These are phyloP conservation scores for Cistogaster globosa DNA, from an alignment of 2,888 invertebrate genomes.

Conservation along the genomic window DNA sequence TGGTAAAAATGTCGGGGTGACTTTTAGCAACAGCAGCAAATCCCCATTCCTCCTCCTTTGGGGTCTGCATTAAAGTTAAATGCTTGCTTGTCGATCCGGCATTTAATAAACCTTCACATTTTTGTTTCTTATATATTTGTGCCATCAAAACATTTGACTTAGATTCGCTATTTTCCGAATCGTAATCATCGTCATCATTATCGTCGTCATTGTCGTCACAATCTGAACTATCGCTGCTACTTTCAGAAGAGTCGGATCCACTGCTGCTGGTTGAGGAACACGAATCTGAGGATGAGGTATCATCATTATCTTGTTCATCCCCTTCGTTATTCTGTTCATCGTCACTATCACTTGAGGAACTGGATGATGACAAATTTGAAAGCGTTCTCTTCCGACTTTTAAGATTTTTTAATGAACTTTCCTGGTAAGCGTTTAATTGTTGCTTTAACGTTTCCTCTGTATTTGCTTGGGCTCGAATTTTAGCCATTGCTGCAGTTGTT, in stretches of 20 bases:
- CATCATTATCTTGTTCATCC: slow-evolving; percentile 79
- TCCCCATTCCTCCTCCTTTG: slow-evolving; percentile 84
- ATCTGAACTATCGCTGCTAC: slow-evolving; percentile 82
- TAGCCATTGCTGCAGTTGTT: slow-evolving; percentile 41
- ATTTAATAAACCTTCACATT: slow-evolving; percentile 61
- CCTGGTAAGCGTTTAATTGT: slow-evolving; percentile 54
- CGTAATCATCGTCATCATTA: slow-evolving; percentile 79
- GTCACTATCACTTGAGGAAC: slow-evolving; percentile 82
- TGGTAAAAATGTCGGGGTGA: slow-evolving; percentile 82
- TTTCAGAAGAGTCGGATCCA: slow-evolving; percentile 81
- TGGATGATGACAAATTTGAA: slow-evolving; percentile 81
- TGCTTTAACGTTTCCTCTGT: slow-evolving; percentile 55
- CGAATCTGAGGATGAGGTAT: slow-evolving; percentile 79
- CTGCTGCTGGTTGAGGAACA: slow-evolving; percentile 81
- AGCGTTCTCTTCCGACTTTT: slow-evolving; percentile 74
- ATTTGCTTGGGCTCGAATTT: slow-evolving; percentile 43
- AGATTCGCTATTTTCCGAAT: slow-evolving; percentile 78
- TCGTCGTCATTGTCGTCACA: slow-evolving; percentile 78
- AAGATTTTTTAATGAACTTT: slow-evolving; percentile 47
- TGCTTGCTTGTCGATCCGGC: slow-evolving; percentile 55
- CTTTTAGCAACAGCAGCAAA: slow-evolving; percentile 86
- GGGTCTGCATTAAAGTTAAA: slow-evolving; percentile 50
- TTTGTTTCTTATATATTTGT: slow-evolving; percentile 76
- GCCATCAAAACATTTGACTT: slow-evolving; percentile 77
- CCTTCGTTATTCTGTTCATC: slow-evolving; percentile 80